These are phyloP conservation scores for Dynastes maya DNA, from an alignment of 2,888 invertebrate genomes.

Conservation along the genomic window DNA sequence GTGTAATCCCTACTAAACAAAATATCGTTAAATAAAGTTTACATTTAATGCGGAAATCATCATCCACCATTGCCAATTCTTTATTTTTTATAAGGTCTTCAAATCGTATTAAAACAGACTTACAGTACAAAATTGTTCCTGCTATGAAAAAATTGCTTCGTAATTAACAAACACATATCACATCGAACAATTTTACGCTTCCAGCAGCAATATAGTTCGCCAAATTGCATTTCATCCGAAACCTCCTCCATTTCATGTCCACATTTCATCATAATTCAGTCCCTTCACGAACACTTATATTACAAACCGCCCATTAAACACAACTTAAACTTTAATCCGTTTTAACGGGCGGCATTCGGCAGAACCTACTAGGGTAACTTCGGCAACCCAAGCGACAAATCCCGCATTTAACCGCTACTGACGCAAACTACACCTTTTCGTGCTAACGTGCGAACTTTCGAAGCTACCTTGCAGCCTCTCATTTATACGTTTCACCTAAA, in stretches of 20 bases:
- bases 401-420: neutral
- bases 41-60: too few relatives aligned
- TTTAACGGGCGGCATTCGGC: neutral
- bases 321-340: slow-evolving; percentile 19
- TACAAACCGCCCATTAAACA: slow-evolving; percentile 1
- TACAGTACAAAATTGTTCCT: too few relatives aligned
- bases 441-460: neutral
- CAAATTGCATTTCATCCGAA: neutral
- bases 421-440: neutral
- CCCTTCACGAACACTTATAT: slow-evolving; percentile 1
- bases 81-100: too few relatives aligned
- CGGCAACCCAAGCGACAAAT: neutral
- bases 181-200: too few relatives aligned
- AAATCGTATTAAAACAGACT: too few relatives aligned
- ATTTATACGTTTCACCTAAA: neutral
- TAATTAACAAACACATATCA: too few relatives aligned
- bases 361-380: neutral
- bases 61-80: too few relatives aligned
- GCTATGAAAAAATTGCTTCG: too few relatives aligned
- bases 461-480: neutral
- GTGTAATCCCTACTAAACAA: too few relatives aligned
- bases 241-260: neutral
- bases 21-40: too few relatives aligned
- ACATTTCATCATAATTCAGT: neutral
- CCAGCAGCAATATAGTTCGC: too few relatives aligned